Evolutionary conservation across 2,888 invertebrate species (phyloP).

Genomic region (Poecilobothrus nobilitatus): DNA sequence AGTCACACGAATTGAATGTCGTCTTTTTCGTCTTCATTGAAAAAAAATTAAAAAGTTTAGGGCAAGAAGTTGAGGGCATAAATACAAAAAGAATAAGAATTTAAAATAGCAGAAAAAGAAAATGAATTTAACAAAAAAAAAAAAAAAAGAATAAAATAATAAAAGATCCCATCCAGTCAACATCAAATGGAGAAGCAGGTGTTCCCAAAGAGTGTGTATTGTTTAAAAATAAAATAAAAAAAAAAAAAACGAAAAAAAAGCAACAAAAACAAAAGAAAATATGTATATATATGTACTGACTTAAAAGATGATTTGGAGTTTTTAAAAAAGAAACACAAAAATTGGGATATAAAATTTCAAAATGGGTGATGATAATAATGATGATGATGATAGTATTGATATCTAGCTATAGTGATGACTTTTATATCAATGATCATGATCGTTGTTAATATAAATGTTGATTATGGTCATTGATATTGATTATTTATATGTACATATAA

Average conservation of each 20-base stretch:
- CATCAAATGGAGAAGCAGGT: background rate
- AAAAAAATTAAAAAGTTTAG: background rate
- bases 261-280: too few species aligned
- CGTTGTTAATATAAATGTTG: too few species aligned
- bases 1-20: too few species aligned
- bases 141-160: background rate
- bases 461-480: too few species aligned
- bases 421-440: too few species aligned
- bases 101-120: background rate
- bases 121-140: background rate
- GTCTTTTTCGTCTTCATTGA: too few species aligned
- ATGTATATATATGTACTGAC: background rate
- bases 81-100: background rate
- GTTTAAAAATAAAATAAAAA: background rate
- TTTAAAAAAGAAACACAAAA: background rate
- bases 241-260: too few species aligned
- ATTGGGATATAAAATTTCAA: conserved; percentile 3
- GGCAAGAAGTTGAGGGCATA: background rate
- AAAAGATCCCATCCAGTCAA: background rate
- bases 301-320: background rate
- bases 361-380: background rate
- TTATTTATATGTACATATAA: too few species aligned
- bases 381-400: background rate
- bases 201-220: background rate
- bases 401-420: too few species aligned